A percentile compares a stretch with the other conserved stretches of the same genome.
Conservation (phyloP, 2,113 vertebrate genomes). For the Catharus fuscescens region DNA sequence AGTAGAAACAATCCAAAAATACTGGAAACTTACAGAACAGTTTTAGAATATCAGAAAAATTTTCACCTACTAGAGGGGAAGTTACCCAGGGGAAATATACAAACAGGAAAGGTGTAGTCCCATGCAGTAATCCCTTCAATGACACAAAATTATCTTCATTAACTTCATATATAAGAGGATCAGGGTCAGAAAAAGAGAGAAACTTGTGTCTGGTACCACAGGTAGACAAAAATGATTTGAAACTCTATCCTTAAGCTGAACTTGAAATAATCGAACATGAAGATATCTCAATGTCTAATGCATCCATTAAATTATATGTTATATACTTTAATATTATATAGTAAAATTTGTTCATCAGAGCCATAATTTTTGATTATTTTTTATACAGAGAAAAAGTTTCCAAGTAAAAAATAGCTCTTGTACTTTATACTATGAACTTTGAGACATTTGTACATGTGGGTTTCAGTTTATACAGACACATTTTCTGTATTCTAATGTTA, state of each 20-base stretch:
- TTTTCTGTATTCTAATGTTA: conserved; percentile 21
- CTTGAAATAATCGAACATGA: not conserved
- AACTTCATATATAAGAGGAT: not conserved
- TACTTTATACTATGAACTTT: not conserved
- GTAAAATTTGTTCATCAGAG: not conserved
- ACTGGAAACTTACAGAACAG: not conserved
- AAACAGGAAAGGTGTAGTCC: not conserved
- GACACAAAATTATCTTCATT: not conserved
- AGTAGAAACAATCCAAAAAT: not conserved
- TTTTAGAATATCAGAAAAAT: not conserved
- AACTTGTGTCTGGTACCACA: not conserved
- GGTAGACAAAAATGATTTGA: not conserved
- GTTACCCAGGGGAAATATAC: not conserved
- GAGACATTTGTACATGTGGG: not conserved
- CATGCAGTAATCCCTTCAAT: not conserved
- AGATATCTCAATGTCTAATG: not conserved
- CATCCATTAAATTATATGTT: not conserved
- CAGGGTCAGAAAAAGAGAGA: not conserved
- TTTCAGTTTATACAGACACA: not conserved
- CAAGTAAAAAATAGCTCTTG: not conserved
- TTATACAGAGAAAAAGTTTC: not conserved
- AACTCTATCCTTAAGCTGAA: not conserved
- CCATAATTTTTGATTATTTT: not conserved
- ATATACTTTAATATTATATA: not conserved
- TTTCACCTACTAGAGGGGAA: not conserved